Base-by-base conservation (phyloP, 2,797 vertebrate species). In the Falco biarmicus region DNA sequence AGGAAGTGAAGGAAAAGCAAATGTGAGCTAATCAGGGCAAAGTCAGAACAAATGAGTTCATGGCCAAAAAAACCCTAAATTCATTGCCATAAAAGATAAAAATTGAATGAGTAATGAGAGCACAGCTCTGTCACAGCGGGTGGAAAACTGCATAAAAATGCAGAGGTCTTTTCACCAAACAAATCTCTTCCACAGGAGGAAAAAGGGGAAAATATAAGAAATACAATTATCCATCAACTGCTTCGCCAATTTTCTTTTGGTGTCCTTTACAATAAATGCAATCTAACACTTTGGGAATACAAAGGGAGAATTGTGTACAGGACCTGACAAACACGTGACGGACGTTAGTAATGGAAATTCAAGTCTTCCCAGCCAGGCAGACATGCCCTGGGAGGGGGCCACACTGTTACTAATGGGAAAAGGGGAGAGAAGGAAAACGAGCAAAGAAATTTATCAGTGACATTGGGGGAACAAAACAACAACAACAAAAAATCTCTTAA, bases 1-100 rank as follows among this genome's bases (percentile, higher is more conserved):
- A 51, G 87, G 65, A 93, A 93, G 69, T 22, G 21, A 87, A 92
- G 69, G 60, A 61, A 86, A 84, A 96, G 71, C 50, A 93, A 93
- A 93, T 48, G 75, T 80, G 76, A 95, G 76, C 32, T 94, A 91
- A 94, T 73, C 59, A 37, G 64, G 81, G 43, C 39, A 86, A 92
- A 84, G 69, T 45, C 78, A 84, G 94, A 94, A 76, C 61, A 92
- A 95, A 86, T 6, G 61, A 79, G 61, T 86, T 96, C 79, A 81
- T 37, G 54, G 87, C 61, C 89, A 83, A 92, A 93, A 89, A 6
- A 0, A 4, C 68, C 82, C 91, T 91, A 65, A 94, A 92, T 78
- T 91, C 84, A 81, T 88, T 96, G 90, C 92, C 84, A 90, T 87
- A 73, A 86, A 94, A 93, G 95, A 97, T 91, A 93, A 93, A 96